These are phyloP conservation scores for Lineus longissimus DNA, from an alignment of 1,140 invertebrate genomes.

Conservation along the genomic window DNA sequence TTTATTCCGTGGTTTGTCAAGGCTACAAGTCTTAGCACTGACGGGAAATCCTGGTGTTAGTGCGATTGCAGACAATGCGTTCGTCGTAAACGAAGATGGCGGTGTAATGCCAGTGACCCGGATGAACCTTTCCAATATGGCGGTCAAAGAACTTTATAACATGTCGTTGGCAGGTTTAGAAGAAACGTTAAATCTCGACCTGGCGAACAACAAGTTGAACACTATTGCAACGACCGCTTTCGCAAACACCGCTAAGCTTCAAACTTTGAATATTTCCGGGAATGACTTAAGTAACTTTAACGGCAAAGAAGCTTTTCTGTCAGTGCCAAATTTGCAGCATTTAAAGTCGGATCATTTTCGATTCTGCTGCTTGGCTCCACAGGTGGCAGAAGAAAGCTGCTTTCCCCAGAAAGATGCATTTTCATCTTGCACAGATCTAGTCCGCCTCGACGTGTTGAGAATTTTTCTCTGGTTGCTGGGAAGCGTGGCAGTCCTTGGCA, in stretches of 20 bases:
- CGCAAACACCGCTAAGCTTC: background rate
- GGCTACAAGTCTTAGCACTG: no score
- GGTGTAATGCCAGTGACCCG: no score
- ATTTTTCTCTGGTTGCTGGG: slow-evolving; percentile 31
- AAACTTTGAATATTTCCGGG: background rate
- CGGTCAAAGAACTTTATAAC: no score
- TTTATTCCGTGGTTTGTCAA: no score
- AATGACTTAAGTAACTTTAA: background rate
- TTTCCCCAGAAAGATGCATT: slow-evolving; percentile 23
- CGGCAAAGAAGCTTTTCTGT: no score
- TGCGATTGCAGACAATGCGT: no score
- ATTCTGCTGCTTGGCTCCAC: slow-evolving; percentile 28
- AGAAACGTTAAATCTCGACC: background rate
- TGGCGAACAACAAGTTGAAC: slow-evolving; percentile 11
- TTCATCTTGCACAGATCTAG: slow-evolving; percentile 29
- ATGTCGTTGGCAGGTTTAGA: slow-evolving; percentile 5
- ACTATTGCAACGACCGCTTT: background rate
- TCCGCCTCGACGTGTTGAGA: slow-evolving; percentile 23
- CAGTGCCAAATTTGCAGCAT: background rate
- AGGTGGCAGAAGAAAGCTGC: slow-evolving; percentile 21
- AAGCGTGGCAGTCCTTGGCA: slow-evolving; percentile 24
- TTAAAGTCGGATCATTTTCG: slow-evolving; percentile 17
- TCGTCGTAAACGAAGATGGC: no score
- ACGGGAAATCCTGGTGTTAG: no score
- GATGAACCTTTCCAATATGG: no score